phyloP scores from a whole-genome alignment of 1,140 invertebrate genomes.

The Sesamia nonagrioides region DNA sequence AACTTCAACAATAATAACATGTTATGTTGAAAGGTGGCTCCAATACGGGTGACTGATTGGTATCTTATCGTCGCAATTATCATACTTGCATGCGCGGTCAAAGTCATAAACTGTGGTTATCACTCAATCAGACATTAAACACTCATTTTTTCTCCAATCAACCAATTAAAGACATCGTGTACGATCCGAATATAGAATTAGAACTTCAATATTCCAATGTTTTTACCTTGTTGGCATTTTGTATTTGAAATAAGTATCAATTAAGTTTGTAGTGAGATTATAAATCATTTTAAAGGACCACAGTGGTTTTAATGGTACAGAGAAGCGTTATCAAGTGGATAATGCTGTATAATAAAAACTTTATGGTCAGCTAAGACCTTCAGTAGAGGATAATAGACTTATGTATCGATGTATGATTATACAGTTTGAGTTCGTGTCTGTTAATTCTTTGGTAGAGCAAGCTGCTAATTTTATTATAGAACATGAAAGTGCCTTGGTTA shows the following conservation, averaged over 20 bases:
- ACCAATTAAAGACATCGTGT: constrained; percentile 42
- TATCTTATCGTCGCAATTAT: constrained; percentile 28
- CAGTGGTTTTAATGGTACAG: background rate
- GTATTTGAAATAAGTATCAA: constrained; percentile 39
- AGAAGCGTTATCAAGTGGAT: constrained; percentile 26
- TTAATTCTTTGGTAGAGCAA: constrained; percentile 9
- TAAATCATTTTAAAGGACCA: constrained; percentile 31
- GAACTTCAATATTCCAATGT: constrained; percentile 15
- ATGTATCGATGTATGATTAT: background rate
- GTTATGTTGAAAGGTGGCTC: constrained; percentile 6
- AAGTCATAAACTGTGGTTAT: constrained; percentile 32
- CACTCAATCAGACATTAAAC: constrained; percentile 33
- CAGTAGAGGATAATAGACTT: background rate
- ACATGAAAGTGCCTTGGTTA: constrained; percentile 11
- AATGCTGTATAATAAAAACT: constrained; percentile 31
- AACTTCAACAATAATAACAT: constrained; percentile 10
- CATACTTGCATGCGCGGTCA: constrained; percentile 1
- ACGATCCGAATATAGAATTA: constrained; percentile 23
- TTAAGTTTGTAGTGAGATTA: constrained; percentile 19
- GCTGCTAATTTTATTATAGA: constrained; percentile 8
- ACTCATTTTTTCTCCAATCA: constrained; percentile 32
- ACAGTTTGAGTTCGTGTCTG: background rate
- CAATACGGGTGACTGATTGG: constrained; percentile 14
- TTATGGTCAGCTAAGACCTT: constrained; percentile 5
- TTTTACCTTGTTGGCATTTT: constrained; percentile 34